Percentiles rank a stretch among this genome's conserved stretches.
phyloP scores from a whole-genome alignment of 2,113 vertebrate genomes.

The Cavia porcellus region DNA sequence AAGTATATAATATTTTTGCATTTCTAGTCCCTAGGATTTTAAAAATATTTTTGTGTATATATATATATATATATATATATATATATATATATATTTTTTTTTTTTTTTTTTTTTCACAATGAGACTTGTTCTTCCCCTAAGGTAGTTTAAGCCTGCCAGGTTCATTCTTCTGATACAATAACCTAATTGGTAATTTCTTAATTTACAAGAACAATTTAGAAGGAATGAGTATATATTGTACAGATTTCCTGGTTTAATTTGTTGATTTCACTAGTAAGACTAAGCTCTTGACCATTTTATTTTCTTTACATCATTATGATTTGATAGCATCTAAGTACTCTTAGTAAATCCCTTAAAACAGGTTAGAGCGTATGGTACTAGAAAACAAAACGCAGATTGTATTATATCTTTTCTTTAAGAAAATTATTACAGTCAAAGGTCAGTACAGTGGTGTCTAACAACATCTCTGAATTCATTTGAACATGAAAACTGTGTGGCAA shows the following conservation, averaged over 20 bases:
- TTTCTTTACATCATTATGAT: slow-evolving; percentile 37
- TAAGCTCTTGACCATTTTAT: neutral
- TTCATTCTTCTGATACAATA: slow-evolving; percentile 64
- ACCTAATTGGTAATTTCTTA: slow-evolving; percentile 73
- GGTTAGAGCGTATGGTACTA: neutral
- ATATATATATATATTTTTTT: slow-evolving; percentile 78
- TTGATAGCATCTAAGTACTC: slow-evolving; percentile 55
- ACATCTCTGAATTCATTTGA: neutral
- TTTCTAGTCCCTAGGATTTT: slow-evolving; percentile 56
- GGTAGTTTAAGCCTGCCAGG: slow-evolving; percentile 67
- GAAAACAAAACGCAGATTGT: neutral
- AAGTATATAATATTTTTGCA: slow-evolving; percentile 73
- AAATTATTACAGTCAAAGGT: neutral
- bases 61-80: too few relatives aligned
- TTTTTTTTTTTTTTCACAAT: slow-evolving; percentile 73
- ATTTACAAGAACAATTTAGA: slow-evolving; percentile 66
- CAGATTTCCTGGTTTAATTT: slow-evolving; percentile 70
- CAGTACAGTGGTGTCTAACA: neutral
- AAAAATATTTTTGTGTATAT: too few relatives aligned
- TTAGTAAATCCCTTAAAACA: slow-evolving; percentile 62
- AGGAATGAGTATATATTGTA: slow-evolving; percentile 47
- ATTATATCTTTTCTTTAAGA: neutral
- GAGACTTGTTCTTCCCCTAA: slow-evolving; percentile 65
- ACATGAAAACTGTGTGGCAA: neutral
- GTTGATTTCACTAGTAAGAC: slow-evolving; percentile 72